Percentiles rank a stretch among this genome's conserved stretches.
Conservation (phyloP, 2,888 invertebrate species). For the Nowickia ferox region DNA sequence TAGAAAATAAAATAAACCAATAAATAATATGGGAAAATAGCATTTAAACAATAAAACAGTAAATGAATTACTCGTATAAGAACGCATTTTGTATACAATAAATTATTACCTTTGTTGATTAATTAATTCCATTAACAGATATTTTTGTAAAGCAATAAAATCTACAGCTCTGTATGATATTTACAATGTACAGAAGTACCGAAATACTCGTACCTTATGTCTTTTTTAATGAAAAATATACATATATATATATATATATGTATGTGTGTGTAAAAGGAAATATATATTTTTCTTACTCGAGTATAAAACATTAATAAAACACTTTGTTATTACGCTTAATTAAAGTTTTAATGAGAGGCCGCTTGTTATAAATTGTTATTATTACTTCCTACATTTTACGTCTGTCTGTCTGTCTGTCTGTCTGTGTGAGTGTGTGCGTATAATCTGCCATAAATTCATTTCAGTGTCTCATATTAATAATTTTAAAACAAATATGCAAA, state of each 20-base stretch:
- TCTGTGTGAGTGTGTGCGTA: conserved; percentile 4
- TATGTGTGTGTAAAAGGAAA: no score
- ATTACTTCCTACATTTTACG: conserved; percentile 32
- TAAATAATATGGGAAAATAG: not conserved
- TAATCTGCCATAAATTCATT: not conserved
- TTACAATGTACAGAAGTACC: no score
- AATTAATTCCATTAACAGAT: not conserved
- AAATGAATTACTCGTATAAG: conserved; percentile 4
- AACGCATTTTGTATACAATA: not conserved
- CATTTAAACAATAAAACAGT: not conserved
- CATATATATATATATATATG: conserved; percentile 12
- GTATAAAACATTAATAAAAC: conserved; percentile 17
- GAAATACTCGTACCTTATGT: no score
- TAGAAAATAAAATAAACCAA: not conserved
- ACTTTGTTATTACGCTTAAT: conserved; percentile 52
- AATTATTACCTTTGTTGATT: conserved; percentile 13
- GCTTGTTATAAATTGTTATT: conserved; percentile 59
- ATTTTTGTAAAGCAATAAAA: not conserved
- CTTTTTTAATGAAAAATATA: not conserved
- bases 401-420: conserved; percentile 17
- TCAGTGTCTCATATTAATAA: not conserved
- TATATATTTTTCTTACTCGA: not conserved
- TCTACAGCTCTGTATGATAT: not conserved
- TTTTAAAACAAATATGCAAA: conserved; percentile 38
- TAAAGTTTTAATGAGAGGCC: conserved; percentile 37